Evolutionary conservation across 2,888 invertebrate species (phyloP).

Genomic region (Biston betularia): DNA sequence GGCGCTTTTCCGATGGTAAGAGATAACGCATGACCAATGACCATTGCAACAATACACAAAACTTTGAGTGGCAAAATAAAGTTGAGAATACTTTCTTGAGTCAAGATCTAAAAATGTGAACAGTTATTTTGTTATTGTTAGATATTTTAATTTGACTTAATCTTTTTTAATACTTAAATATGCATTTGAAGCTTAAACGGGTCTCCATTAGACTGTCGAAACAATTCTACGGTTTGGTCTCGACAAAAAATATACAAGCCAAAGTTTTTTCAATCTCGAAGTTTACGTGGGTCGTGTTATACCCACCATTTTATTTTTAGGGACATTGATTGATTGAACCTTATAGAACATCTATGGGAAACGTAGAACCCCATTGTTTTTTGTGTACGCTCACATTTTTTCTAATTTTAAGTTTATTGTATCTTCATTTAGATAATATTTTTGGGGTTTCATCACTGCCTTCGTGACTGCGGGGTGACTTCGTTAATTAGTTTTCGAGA

Average conservation of each 20-base stretch:
- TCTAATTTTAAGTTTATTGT: constrained; percentile 74
- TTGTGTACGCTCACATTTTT: constrained; percentile 62
- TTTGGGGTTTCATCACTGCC: constrained; percentile 48
- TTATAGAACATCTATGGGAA: constrained; percentile 80
- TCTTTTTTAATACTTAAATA: constrained; percentile 30
- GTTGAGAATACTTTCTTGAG: no score
- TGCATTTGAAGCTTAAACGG: constrained; percentile 44
- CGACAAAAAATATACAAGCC: constrained; percentile 67
- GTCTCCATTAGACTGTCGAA: constrained; percentile 69
- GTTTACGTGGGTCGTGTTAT: constrained; percentile 82
- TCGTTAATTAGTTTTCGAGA: constrained; percentile 43
- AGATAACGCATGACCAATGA: no score
- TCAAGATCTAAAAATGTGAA: no score
- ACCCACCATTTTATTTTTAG: constrained; percentile 79
- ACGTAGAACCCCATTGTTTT: constrained; percentile 77
- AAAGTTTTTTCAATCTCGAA: constrained; percentile 73
- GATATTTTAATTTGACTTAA: no score
- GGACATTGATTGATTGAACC: constrained; percentile 85
- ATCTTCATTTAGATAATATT: constrained; percentile 77
- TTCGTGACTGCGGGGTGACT: constrained; percentile 41
- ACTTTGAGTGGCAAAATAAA: no score
- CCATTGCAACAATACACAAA: no score
- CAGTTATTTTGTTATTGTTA: no score
- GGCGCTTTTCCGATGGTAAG: no score
- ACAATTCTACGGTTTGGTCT: constrained; percentile 68